phyloP scores from a whole-genome alignment of 1,140 invertebrate species.

The Anoplolepis gracilipes region DNA sequence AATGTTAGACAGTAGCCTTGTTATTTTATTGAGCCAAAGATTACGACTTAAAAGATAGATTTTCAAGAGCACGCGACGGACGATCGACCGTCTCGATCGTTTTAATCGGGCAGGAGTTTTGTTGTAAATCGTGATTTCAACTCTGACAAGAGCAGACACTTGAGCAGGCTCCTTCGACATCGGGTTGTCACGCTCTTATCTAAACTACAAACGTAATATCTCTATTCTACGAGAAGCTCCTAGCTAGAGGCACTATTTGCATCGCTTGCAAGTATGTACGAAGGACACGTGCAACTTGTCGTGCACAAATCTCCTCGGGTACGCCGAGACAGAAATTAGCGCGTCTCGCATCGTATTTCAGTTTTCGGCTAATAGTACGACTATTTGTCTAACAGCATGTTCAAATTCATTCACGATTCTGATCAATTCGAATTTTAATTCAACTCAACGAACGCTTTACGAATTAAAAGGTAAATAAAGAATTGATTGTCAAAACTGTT shows the following conservation, averaged over 20 bases:
- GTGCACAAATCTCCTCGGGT: constrained; percentile 28
- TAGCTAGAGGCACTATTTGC: constrained; percentile 19
- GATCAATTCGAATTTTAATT: not conserved
- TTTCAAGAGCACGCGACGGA: not conserved
- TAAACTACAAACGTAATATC: constrained; percentile 55
- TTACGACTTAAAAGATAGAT: constrained; percentile 1
- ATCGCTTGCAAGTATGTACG: constrained; percentile 9
- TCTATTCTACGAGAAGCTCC: constrained; percentile 48
- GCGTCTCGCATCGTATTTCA: constrained; percentile 3
- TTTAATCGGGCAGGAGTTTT: not conserved
- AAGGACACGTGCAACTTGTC: constrained; percentile 41
- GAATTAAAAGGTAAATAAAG: not conserved
- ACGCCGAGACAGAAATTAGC: constrained; percentile 18
- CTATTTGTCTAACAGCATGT: constrained; percentile 18
- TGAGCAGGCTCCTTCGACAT: not conserved
- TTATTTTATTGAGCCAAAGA: not conserved
- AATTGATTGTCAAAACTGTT: not conserved
- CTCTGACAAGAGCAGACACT: not conserved
- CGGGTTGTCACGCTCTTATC: constrained; percentile 52
- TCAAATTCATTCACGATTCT: not conserved
- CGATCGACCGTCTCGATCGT: not conserved
- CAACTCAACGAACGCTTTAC: not conserved
- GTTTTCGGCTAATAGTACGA: not conserved
- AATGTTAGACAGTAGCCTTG: not conserved
- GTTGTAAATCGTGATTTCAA: constrained; percentile 18